phyloP scores from a whole-genome alignment of 2,113 vertebrate genomes.

The Pholis gunnellus region DNA sequence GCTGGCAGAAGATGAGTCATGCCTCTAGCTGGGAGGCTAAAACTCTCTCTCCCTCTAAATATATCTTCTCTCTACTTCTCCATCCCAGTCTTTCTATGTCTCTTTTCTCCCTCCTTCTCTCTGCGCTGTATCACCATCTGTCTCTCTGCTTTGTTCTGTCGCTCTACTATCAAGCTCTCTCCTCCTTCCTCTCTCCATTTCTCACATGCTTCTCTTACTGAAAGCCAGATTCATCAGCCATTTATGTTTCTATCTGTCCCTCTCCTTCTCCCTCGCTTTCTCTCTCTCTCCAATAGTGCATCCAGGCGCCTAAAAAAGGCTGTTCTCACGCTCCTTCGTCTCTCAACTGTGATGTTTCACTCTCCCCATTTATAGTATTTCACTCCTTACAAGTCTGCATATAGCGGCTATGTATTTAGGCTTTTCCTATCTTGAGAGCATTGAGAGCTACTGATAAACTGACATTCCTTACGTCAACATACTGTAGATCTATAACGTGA shows the following conservation, averaged over 20 bases:
- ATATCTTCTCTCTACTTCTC: slow-evolving; percentile 73
- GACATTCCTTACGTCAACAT: not conserved
- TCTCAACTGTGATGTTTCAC: slow-evolving; percentile 34
- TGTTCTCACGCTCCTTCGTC: slow-evolving; percentile 21
- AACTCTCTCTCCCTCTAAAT: slow-evolving; percentile 73
- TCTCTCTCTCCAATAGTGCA: slow-evolving; percentile 21
- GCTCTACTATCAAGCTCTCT: slow-evolving; percentile 23
- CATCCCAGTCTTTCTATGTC: slow-evolving; percentile 50
- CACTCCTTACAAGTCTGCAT: not conserved
- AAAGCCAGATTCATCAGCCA: slow-evolving; percentile 45
- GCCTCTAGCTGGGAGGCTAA: slow-evolving; percentile 80
- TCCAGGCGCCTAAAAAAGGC: not conserved
- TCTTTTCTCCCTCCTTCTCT: slow-evolving; percentile 63
- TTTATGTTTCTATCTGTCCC: slow-evolving; percentile 24
- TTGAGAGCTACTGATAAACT: not conserved
- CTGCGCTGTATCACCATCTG: slow-evolving; percentile 65
- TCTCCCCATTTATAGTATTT: not conserved
- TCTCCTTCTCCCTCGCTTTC: not conserved
- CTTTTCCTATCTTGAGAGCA: not conserved
- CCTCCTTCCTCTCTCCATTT: slow-evolving; percentile 26
- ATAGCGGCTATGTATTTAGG: not conserved
- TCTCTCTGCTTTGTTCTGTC: slow-evolving; percentile 68
- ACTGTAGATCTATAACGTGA: not conserved
- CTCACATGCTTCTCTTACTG: slow-evolving; percentile 31
- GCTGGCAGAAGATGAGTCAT: slow-evolving; percentile 85